Conservation (phyloP, 2,888 invertebrate species). For the Callinectes sapidus region DNA sequence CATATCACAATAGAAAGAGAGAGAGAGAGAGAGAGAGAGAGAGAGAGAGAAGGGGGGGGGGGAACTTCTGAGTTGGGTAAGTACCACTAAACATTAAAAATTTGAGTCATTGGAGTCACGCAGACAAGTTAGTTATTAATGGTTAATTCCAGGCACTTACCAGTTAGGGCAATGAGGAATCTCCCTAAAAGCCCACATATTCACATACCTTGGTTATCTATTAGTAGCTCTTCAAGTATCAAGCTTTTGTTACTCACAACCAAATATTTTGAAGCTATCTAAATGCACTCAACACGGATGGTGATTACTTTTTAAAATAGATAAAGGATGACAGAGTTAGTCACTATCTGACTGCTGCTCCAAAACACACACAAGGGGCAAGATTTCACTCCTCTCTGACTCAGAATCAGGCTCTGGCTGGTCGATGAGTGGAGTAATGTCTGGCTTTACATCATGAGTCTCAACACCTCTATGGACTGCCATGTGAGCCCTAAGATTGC, state of each 20-base stretch:
- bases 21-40: too few species aligned
- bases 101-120: not conserved
- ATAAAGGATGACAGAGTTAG: not conserved
- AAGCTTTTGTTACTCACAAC: not conserved
- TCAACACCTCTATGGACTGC: conserved; percentile 30
- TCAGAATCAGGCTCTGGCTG: not conserved
- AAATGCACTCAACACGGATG: not conserved
- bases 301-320: not conserved
- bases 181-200: not conserved
- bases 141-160: not conserved
- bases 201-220: not conserved
- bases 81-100: not conserved
- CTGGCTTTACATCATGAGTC: conserved; percentile 1
- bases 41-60: too few species aligned
- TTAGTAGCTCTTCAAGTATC: not conserved
- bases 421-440: not conserved
- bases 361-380: not conserved
- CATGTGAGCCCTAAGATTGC: conserved; percentile 50
- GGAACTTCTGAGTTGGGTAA: too few species aligned
- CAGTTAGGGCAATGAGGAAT: not conserved
- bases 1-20: too few species aligned
- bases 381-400: not conserved
- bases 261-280: not conserved
- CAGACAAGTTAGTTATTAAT: not conserved
- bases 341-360: conserved; percentile 9